phyloP scores from a whole-genome alignment of 2,888 invertebrate species.

The Agriopis aurantiaria region DNA sequence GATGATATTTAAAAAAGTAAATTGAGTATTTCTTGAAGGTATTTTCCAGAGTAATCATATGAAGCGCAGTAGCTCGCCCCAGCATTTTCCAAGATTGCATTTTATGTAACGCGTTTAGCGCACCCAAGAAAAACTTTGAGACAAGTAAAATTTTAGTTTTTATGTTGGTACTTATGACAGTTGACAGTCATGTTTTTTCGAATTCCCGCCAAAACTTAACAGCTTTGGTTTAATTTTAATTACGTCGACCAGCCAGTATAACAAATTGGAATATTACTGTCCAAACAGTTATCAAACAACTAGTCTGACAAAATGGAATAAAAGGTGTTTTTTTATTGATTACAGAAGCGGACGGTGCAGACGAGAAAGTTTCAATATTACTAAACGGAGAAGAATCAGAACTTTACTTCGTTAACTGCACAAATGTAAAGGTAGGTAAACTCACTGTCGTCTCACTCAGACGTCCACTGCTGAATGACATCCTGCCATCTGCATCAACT shows the following conservation, averaged over 20 bases:
- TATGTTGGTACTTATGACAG: background rate
- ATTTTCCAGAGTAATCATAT: slow-evolving; percentile 14
- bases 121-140: background rate
- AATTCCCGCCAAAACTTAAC: too few relatives aligned
- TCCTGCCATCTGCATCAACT: too few relatives aligned
- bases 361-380: slow-evolving; percentile 96
- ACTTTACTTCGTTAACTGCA: slow-evolving; percentile 93
- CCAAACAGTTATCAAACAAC: too few relatives aligned
- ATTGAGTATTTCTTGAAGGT: slow-evolving; percentile 27
- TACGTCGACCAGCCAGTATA: too few relatives aligned
- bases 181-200: background rate
- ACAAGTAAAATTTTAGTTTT: background rate
- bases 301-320: too few relatives aligned
- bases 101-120: slow-evolving; percentile 3
- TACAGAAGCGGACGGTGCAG: slow-evolving; percentile 90
- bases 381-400: slow-evolving; percentile 98
- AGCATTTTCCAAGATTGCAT: slow-evolving; percentile 25
- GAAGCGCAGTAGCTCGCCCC: background rate
- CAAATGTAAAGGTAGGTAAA: slow-evolving; percentile 88
- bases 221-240: background rate
- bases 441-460: background rate
- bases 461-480: too few relatives aligned
- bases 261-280: too few relatives aligned
- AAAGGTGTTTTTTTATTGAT: slow-evolving; percentile 54
- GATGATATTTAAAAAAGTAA: slow-evolving; percentile 30